phyloP scores from a whole-genome alignment of 1,140 invertebrate genomes.

The Saccostrea glomerata region DNA sequence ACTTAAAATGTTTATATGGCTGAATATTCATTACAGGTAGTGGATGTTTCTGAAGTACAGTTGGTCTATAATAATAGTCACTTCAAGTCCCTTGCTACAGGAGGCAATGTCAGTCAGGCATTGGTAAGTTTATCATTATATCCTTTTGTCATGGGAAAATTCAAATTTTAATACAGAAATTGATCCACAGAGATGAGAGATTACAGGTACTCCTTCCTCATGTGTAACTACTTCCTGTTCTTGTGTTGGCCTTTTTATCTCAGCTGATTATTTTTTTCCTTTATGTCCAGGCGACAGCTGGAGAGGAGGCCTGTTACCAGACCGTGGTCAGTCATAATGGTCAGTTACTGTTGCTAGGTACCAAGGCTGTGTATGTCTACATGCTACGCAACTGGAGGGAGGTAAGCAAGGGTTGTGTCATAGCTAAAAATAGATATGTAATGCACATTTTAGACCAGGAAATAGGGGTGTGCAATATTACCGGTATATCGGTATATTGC shows the following conservation, averaged over 20 bases:
- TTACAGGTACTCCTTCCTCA: too few species aligned
- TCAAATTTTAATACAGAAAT: too few species aligned
- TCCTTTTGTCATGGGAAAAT: too few species aligned
- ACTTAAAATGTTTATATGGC: too few species aligned
- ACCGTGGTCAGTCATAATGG: conserved; percentile 91
- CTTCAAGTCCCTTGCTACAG: conserved; percentile 91
- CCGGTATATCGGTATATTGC: too few species aligned
- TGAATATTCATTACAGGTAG: conserved; percentile 67
- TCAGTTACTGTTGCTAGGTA: conserved; percentile 91
- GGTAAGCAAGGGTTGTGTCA: conserved; percentile 64
- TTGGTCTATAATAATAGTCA: conserved; percentile 94
- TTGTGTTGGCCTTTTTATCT: too few species aligned
- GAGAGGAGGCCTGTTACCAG: conserved; percentile 93
- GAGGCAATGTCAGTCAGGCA: conserved; percentile 88
- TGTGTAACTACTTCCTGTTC: too few species aligned
- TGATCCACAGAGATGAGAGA: too few species aligned
- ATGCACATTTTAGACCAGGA: too few species aligned
- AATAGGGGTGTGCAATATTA: too few species aligned
- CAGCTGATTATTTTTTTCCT: too few species aligned
- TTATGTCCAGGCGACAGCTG: conserved; percentile 84
- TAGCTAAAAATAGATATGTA: too few species aligned
- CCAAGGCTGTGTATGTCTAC: conserved; percentile 88
- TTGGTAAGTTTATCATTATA: conserved; percentile 88
- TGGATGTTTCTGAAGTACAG: conserved; percentile 85
- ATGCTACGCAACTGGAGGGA: conserved; percentile 91